Conservation (phyloP, 37 sponge, comb jelly and placozoan genomes). For the Halisarca cf. caerulea region DNA sequence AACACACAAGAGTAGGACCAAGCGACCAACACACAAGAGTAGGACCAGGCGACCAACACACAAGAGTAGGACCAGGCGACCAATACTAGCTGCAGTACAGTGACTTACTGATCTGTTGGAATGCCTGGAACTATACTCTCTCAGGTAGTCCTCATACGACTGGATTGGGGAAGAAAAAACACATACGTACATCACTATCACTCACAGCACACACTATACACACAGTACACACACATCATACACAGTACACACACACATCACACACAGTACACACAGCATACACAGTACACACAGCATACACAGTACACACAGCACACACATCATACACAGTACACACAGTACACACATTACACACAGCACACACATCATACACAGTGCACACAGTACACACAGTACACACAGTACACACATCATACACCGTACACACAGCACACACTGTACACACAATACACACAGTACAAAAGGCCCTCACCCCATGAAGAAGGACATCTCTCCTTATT, state of each 20-base stretch:
- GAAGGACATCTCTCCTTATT: slow-evolving; percentile 63
- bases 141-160: slow-evolving; percentile 79
- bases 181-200: not conserved
- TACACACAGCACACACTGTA: not conserved
- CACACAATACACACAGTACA: not conserved
- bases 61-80: not conserved
- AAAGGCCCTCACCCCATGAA: slow-evolving; percentile 53
- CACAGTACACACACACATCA: no score
- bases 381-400: no score
- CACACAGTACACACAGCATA: not conserved
- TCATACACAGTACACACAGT: not conserved
- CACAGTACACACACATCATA: no score
- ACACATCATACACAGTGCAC: not conserved
- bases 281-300: slow-evolving; percentile 35
- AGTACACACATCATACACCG: slow-evolving; percentile 36
- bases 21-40: not conserved
- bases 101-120: slow-evolving; percentile 14
- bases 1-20: not conserved
- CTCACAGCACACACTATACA: no score
- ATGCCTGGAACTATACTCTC: slow-evolving; percentile 61
- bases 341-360: not conserved
- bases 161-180: not conserved
- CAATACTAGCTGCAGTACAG: not conserved
- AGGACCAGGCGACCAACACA: not conserved
- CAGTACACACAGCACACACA: not conserved